Evolutionary conservation across 2,888 invertebrate genomes (phyloP).

Genomic region (Rhodophaea formosa): DNA sequence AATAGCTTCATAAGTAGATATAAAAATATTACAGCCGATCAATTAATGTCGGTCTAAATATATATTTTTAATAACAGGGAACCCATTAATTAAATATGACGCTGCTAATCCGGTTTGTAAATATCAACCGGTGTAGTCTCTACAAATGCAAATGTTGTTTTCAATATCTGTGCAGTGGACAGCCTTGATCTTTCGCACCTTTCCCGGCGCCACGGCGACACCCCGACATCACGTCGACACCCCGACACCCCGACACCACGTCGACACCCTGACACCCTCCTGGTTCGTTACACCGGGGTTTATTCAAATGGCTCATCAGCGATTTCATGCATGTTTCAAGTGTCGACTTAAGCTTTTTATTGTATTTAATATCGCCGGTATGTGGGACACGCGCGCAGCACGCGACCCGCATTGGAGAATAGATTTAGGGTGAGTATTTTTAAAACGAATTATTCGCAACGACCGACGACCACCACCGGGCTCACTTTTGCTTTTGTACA

Average conservation of each 20-base stretch:
- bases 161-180: constrained; percentile 40
- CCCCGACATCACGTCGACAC: constrained; percentile 30
- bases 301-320: constrained; percentile 49
- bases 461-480: constrained; percentile 46
- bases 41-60: constrained; percentile 17
- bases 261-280: constrained; percentile 35
- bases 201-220: constrained; percentile 42
- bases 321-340: constrained; percentile 53
- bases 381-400: constrained; percentile 73
- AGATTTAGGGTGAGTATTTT: constrained; percentile 43
- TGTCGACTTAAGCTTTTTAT: constrained; percentile 59
- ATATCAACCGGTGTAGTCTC: constrained; percentile 67
- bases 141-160: constrained; percentile 56
- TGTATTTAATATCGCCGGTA: constrained; percentile 67
- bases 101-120: constrained; percentile 56
- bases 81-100: constrained; percentile 22
- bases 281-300: constrained; percentile 30
- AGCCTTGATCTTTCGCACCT: constrained; percentile 66
- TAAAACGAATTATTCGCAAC: constrained; percentile 52
- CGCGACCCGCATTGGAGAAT: constrained; percentile 71
- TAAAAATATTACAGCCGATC: neutral
- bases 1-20: neutral
- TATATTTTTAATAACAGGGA: constrained; percentile 16
- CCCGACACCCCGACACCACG: constrained; percentile 41
- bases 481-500: constrained; percentile 42